Conservation (phyloP, 2,797 vertebrate genomes). For the Myotis findleyi region DNA sequence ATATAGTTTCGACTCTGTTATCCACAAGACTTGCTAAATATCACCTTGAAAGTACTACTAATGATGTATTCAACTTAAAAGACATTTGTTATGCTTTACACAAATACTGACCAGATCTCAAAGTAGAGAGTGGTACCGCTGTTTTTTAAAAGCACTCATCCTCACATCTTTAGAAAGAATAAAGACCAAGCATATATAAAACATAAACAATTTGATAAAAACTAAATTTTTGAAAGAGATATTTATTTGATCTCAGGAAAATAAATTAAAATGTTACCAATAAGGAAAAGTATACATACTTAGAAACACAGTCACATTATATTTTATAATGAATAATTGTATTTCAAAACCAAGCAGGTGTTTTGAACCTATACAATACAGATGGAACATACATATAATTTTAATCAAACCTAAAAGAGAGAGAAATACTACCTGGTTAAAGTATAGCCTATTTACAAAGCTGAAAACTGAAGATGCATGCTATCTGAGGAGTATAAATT, state of each 20-base stretch:
- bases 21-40: slow-evolving; percentile 10
- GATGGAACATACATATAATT: background rate
- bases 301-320: background rate
- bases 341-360: slow-evolving; percentile 22
- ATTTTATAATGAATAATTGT: background rate
- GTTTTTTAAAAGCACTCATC: background rate
- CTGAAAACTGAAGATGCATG: background rate
- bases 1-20: background rate
- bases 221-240: background rate
- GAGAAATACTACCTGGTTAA: background rate
- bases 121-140: background rate
- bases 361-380: background rate
- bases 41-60: background rate
- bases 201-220: background rate
- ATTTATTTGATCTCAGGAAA: background rate
- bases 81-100: background rate
- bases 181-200: background rate
- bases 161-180: background rate
- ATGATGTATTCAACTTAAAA: background rate
- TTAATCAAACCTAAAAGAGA: slow-evolving; percentile 37
- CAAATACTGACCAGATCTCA: background rate
- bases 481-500: slow-evolving; percentile 9
- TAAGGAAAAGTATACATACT: background rate
- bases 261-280: slow-evolving; percentile 9
- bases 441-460: background rate